A percentile compares a stretch with the other conserved stretches of the same genome.
These are phyloP conservation scores for Turnix velox DNA, from an alignment of 2,113 vertebrate species.

Conservation along the genomic window DNA sequence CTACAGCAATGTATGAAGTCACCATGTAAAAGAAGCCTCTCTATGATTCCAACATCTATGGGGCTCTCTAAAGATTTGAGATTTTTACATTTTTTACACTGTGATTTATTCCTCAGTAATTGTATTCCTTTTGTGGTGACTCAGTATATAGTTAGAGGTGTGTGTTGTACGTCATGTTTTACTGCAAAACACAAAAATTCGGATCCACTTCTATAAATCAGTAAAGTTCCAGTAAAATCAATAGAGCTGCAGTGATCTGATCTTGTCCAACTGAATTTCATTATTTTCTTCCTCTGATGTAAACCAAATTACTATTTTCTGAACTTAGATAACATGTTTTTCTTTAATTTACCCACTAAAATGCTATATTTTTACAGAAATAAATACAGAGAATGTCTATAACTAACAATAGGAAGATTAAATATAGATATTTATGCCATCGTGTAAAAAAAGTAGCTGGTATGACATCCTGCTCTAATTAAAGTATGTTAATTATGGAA, in stretches of 20 bases:
- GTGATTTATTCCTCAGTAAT: background rate
- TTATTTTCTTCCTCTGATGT: background rate
- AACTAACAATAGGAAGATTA: background rate
- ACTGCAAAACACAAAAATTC: background rate
- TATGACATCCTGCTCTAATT: background rate
- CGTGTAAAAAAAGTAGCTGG: background rate
- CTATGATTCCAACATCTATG: background rate
- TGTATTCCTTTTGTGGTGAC: background rate
- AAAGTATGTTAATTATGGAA: constrained; percentile 11
- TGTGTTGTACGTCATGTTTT: background rate
- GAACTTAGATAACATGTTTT: background rate
- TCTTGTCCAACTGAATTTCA: background rate
- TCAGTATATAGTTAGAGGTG: background rate
- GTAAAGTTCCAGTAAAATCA: background rate
- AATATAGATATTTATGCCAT: background rate
- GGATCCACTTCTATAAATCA: background rate
- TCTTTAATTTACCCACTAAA: background rate
- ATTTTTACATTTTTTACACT: background rate
- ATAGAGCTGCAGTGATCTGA: background rate
- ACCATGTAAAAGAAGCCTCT: background rate
- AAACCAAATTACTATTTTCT: background rate
- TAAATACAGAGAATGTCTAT: background rate
- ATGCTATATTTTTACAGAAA: background rate
- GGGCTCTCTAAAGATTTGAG: background rate
- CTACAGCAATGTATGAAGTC: background rate